Evolutionary conservation across 2,888 invertebrate genomes (phyloP).

Genomic region (Drosophila birchii): DNA sequence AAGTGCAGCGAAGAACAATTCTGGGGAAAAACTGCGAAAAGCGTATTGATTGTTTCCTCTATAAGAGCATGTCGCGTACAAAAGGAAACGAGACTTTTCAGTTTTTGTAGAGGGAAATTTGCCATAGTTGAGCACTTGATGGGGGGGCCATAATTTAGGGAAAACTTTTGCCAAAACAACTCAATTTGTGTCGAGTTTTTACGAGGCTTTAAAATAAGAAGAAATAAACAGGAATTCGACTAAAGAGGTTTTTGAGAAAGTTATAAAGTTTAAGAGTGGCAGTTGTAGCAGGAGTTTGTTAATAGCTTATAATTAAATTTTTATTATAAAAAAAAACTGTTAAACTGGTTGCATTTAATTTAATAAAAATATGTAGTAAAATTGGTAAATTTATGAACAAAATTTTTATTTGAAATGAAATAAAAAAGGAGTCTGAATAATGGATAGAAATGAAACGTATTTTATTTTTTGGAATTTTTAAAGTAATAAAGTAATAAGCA

Average conservation of each 20-base stretch:
- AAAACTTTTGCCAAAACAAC: slow-evolving; percentile 32
- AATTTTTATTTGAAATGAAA: neutral
- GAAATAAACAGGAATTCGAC: neutral
- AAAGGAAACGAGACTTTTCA: slow-evolving; percentile 10
- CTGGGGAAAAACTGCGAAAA: slow-evolving; percentile 34
- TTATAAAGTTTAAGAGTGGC: neutral
- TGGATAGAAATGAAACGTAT: fast-evolving
- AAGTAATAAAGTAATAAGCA: neutral
- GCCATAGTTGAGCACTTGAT: slow-evolving; percentile 12
- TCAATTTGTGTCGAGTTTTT: slow-evolving; percentile 9
- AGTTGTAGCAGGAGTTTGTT: neutral
- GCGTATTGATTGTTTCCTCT: slow-evolving; percentile 41
- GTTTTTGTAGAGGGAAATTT: slow-evolving; percentile 9
- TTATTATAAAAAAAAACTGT: neutral
- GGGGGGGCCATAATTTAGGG: slow-evolving; percentile 7
- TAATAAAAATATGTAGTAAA: neutral
- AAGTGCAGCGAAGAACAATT: slow-evolving; percentile 23
- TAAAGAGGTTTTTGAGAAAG: neutral
- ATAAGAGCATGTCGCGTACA: slow-evolving; percentile 25
- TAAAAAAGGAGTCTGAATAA: neutral
- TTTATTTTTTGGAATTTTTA: neutral
- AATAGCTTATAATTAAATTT: neutral
- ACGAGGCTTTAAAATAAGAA: neutral
- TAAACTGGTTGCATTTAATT: neutral
- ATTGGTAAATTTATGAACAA: neutral